These are phyloP conservation scores for Ardeotis arabs DNA, from an alignment of 2,113 vertebrate species.

Conservation along the genomic window DNA sequence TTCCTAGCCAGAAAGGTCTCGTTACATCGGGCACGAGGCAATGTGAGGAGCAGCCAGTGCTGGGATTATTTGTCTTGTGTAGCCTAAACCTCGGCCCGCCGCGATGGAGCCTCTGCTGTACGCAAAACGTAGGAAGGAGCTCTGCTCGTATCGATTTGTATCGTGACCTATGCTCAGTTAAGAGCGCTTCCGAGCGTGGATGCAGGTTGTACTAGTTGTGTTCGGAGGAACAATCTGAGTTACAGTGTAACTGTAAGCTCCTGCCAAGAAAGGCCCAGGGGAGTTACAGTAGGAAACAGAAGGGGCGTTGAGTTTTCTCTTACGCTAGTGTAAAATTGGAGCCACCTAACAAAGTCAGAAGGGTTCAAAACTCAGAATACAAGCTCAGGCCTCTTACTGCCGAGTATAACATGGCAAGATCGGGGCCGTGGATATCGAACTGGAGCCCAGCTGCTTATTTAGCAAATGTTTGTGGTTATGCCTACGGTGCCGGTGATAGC, in stretches of 20 bases:
- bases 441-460: constrained; percentile 33
- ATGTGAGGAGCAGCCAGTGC: neutral
- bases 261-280: constrained; percentile 33
- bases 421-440: neutral
- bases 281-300: constrained; percentile 57
- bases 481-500: neutral
- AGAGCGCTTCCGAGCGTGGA: neutral
- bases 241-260: neutral
- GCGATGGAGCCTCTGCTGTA: neutral
- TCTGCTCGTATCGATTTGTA: neutral
- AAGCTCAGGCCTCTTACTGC: neutral
- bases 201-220: neutral
- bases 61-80: neutral
- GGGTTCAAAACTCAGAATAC: neutral
- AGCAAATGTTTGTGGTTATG: constrained; percentile 44
- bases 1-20: neutral
- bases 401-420: neutral
- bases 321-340: neutral
- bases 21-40: neutral
- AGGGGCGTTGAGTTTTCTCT: constrained; percentile 22
- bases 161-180: neutral
- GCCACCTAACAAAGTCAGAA: neutral
- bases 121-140: neutral
- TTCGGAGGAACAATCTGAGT: neutral
- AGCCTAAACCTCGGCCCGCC: neutral